Percentiles rank a stretch among this genome's conserved stretches.
These are phyloP conservation scores for Pocota personata DNA, from an alignment of 2,888 invertebrate species.

Conservation along the genomic window DNA sequence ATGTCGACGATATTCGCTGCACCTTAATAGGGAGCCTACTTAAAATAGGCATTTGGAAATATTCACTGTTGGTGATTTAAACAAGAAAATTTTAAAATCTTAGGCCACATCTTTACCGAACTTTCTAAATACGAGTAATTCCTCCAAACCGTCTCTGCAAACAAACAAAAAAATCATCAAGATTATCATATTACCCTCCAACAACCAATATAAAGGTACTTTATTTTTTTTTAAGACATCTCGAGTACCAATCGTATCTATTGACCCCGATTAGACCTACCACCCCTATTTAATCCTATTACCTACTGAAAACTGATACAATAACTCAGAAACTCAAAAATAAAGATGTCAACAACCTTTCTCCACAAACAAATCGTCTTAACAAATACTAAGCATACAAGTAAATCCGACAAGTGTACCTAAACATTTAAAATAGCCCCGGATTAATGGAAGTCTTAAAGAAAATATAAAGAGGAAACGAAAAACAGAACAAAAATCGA, in stretches of 20 bases:
- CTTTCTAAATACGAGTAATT: too few relatives aligned
- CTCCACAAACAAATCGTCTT: constrained; percentile 34
- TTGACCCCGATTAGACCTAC: constrained; percentile 44
- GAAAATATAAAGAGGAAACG: constrained; percentile 16
- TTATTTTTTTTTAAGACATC: constrained; percentile 4
- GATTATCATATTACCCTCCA: neutral
- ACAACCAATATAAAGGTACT: neutral
- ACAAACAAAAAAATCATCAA: neutral
- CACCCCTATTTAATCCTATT: constrained; percentile 53
- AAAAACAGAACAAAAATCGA: constrained; percentile 10
- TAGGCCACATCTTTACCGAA: too few relatives aligned
- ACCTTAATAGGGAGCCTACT: too few relatives aligned
- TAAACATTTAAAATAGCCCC: constrained; percentile 37
- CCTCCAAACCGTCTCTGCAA: neutral
- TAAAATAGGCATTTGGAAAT: too few relatives aligned
- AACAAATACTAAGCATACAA: constrained; percentile 20
- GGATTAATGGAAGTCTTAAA: constrained; percentile 61
- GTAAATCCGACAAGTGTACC: constrained; percentile 66
- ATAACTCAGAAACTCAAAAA: constrained; percentile 20
- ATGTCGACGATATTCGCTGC: too few relatives aligned
- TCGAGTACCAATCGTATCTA: constrained; percentile 41
- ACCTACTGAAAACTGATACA: constrained; percentile 50
- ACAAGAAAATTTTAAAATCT: too few relatives aligned
- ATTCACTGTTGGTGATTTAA: too few relatives aligned
- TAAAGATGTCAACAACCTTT: constrained; percentile 54